These are phyloP conservation scores for Regulus satrapa DNA, from an alignment of 2,113 vertebrate species.

Conservation along the genomic window DNA sequence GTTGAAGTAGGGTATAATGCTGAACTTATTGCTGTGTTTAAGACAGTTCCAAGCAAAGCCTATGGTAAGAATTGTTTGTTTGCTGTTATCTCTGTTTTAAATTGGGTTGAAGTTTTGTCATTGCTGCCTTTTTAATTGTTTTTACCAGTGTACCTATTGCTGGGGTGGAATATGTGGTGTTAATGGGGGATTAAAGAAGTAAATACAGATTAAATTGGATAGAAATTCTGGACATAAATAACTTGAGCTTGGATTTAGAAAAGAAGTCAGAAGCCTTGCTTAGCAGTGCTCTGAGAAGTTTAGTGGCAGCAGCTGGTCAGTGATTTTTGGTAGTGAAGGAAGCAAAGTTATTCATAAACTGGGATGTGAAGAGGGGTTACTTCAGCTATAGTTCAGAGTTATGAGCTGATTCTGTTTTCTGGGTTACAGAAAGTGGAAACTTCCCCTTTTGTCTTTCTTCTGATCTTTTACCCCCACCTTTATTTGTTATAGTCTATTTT, in stretches of 20 bases:
- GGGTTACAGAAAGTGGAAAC: not conserved
- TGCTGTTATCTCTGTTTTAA: not conserved
- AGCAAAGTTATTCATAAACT: not conserved
- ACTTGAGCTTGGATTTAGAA: not conserved
- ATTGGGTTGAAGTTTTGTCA: not conserved
- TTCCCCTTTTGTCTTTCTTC: not conserved
- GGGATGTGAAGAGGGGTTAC: not conserved
- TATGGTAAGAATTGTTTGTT: constrained; percentile 79
- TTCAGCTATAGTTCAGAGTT: not conserved
- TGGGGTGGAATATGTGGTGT: not conserved
- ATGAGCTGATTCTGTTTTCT: not conserved
- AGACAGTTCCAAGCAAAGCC: constrained; percentile 83
- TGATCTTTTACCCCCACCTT: not conserved
- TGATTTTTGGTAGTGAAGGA: not conserved
- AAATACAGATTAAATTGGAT: not conserved
- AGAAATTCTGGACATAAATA: not conserved
- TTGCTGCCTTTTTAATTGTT: not conserved
- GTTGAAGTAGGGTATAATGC: constrained; percentile 86
- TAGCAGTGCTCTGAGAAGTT: not conserved
- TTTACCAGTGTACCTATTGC: not conserved
- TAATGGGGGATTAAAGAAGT: not conserved
- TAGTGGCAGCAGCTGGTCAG: not conserved
- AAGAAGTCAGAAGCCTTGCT: not conserved
- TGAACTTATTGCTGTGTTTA: constrained; percentile 85
- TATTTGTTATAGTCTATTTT: not conserved